Evolutionary conservation across 1,140 invertebrate genomes (phyloP).

Genomic region (Lanistes nyassanus): DNA sequence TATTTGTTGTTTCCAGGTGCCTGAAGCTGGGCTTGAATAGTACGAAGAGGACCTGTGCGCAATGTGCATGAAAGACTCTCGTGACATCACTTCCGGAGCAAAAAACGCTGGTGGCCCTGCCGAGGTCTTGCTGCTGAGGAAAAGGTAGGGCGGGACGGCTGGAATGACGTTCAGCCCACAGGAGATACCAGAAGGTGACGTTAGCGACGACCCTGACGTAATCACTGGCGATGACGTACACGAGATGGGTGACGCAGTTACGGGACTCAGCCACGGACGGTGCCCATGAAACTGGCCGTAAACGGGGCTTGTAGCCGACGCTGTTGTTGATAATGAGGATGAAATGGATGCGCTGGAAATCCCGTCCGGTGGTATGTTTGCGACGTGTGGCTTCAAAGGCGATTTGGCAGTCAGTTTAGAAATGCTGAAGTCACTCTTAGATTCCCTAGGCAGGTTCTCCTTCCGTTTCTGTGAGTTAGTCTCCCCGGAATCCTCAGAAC

Average conservation of each 20-base stretch:
- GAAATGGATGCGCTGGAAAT: not conserved
- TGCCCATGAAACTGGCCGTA: not conserved
- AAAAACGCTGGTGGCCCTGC: not conserved
- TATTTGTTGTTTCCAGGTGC: not conserved
- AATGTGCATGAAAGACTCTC: not conserved
- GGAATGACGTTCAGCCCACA: not conserved
- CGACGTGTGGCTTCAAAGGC: not conserved
- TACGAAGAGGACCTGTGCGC: not conserved
- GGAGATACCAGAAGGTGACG: not conserved
- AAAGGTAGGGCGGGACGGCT: not conserved
- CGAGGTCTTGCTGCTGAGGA: not conserved
- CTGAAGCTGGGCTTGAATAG: not conserved
- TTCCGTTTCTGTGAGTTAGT: not conserved
- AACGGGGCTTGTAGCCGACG: not conserved
- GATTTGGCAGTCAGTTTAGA: slow-evolving; percentile 28
- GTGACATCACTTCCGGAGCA: not conserved
- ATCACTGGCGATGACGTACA: not conserved
- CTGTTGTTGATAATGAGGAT: no score
- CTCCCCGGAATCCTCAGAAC: not conserved
- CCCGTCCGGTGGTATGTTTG: not conserved
- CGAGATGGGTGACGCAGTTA: not conserved
- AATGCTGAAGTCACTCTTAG: slow-evolving; percentile 37
- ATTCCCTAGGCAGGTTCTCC: not conserved
- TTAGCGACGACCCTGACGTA: not conserved
- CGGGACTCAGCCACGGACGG: slow-evolving; percentile 6